Percentiles rank a stretch among this genome's conserved stretches.
Conservation (phyloP, 2,113 vertebrate species). For the Seriola aureovittata region DNA sequence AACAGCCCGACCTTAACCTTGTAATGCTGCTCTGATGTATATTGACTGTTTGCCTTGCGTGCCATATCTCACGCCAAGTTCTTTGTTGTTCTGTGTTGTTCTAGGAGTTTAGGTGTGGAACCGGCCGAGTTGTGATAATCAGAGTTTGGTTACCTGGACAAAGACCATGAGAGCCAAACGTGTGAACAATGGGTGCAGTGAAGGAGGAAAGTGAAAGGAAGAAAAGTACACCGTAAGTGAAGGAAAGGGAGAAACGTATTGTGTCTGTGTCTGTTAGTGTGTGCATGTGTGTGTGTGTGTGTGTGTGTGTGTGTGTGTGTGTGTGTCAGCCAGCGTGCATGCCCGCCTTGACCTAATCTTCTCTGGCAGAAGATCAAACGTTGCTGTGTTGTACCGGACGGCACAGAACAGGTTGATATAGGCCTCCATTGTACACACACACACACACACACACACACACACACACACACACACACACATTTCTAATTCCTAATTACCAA, state of each 20-base stretch:
- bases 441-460: slow-evolving; percentile 22
- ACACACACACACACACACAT: background rate
- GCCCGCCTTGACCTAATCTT: slow-evolving; percentile 58
- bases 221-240: background rate
- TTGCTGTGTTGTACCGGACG: slow-evolving; percentile 25
- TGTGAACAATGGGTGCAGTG: background rate
- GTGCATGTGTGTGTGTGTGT: slow-evolving; percentile 8
- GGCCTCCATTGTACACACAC: slow-evolving; percentile 46
- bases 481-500: slow-evolving; percentile 38
- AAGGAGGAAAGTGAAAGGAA: background rate
- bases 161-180: background rate
- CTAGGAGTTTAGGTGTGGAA: background rate
- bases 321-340: slow-evolving; percentile 20
- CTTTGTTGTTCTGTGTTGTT: background rate
- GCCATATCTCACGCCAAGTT: background rate
- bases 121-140: background rate
- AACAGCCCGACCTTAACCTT: background rate
- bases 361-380: slow-evolving; percentile 64
- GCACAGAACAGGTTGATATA: slow-evolving; percentile 36
- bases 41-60: background rate
- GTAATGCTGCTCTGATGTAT: background rate
- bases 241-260: background rate
- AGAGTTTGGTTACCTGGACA: background rate
- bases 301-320: slow-evolving; percentile 1
- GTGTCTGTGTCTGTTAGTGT: background rate